Evolutionary conservation across 2,797 vertebrate genomes (phyloP).

Genomic region (Enteromius treurensis): DNA sequence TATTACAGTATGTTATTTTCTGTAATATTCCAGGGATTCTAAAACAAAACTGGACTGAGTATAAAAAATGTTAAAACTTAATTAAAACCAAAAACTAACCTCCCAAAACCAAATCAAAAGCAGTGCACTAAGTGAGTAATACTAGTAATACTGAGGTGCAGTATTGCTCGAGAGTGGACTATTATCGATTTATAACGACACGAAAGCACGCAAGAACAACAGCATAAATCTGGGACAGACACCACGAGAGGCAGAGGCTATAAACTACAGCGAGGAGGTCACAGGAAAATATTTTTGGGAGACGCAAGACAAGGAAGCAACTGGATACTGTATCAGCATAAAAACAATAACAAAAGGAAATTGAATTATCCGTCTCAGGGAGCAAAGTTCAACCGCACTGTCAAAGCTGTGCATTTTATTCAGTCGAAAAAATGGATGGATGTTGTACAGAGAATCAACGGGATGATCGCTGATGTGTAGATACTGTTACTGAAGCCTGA

Average conservation of each 20-base stretch:
- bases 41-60: not conserved
- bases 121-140: not conserved
- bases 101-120: not conserved
- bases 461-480: not conserved
- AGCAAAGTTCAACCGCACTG: conserved; percentile 27
- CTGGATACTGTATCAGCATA: conserved; percentile 51
- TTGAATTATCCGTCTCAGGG: conserved; percentile 51
- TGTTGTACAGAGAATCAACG: not conserved
- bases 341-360: conserved; percentile 60
- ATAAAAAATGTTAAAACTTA: not conserved
- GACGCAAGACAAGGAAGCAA: conserved; percentile 54
- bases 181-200: not conserved
- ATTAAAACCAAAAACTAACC: not conserved
- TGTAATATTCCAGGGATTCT: not conserved
- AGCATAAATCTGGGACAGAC: conserved; percentile 12
- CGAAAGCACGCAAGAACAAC: not conserved
- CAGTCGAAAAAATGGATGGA: not conserved
- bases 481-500: not conserved
- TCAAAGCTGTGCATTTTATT: conserved; percentile 33
- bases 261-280: conserved; percentile 44
- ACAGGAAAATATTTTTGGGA: conserved; percentile 49
- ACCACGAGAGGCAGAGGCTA: not conserved
- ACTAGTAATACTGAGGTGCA: not conserved
- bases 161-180: not conserved
- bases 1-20: not conserved